These are phyloP conservation scores for Odontesthes bonariensis DNA, from an alignment of 2,113 vertebrate species.

Conservation along the genomic window DNA sequence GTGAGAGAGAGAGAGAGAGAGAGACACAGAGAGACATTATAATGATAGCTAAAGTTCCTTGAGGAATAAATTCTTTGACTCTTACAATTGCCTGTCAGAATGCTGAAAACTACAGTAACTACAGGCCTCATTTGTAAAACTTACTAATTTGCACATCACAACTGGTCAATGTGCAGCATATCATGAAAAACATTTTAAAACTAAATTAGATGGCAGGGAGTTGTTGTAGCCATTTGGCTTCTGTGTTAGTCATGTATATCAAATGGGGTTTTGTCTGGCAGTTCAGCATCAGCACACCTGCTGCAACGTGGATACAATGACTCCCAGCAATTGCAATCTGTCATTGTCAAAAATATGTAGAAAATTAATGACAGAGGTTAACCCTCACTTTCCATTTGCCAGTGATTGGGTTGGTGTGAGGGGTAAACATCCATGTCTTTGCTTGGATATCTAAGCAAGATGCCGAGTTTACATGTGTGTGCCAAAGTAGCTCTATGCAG, in stretches of 20 bases:
- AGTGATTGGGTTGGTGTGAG: not conserved
- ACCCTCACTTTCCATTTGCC: not conserved
- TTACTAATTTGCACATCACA: slow-evolving; percentile 30
- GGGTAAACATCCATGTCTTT: slow-evolving; percentile 5
- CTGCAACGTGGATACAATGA: not conserved
- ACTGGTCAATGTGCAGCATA: not conserved
- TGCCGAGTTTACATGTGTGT: not conserved
- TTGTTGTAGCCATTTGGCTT: not conserved
- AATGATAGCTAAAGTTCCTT: slow-evolving; percentile 24
- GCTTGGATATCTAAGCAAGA: slow-evolving; percentile 9
- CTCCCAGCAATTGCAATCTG: not conserved
- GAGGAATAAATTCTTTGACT: slow-evolving; percentile 14
- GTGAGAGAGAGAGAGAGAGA: no score
- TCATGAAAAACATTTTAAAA: not conserved
- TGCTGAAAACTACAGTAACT: slow-evolving; percentile 27
- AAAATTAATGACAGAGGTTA: slow-evolving; percentile 6
- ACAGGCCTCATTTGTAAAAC: slow-evolving; percentile 28
- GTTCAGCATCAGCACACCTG: not conserved
- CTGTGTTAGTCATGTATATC: not conserved
- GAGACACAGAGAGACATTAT: not conserved
- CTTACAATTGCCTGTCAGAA: slow-evolving; percentile 13
- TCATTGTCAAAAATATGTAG: slow-evolving; percentile 21
- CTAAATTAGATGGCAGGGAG: not conserved
- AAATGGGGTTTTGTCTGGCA: not conserved
- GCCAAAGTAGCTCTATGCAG: no score